These are phyloP conservation scores for Lerema accius DNA, from an alignment of 1,140 invertebrate genomes.

Conservation along the genomic window DNA sequence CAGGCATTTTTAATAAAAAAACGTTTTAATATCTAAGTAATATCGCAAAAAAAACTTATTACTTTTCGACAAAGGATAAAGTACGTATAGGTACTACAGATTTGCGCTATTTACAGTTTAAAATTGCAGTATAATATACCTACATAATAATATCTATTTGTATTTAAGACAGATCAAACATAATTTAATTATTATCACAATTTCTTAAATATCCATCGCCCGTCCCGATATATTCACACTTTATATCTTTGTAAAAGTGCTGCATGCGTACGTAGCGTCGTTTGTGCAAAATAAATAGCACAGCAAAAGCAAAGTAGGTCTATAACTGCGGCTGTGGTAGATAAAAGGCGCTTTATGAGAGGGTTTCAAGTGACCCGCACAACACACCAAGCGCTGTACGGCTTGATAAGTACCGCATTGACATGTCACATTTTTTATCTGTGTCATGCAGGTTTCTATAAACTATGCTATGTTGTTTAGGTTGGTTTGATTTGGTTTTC, in stretches of 20 bases:
- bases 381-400: slow-evolving; percentile 21
- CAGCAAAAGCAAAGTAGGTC: slow-evolving; percentile 30
- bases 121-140: too few relatives aligned
- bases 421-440: slow-evolving; percentile 27
- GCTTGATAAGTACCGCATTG: slow-evolving; percentile 30
- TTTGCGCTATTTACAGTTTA: too few relatives aligned
- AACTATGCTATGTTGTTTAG: not conserved
- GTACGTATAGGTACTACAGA: too few relatives aligned
- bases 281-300: slow-evolving; percentile 16
- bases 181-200: too few relatives aligned
- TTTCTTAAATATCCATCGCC: too few relatives aligned
- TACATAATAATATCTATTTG: too few relatives aligned
- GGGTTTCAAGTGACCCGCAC: slow-evolving; percentile 32
- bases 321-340: slow-evolving; percentile 28
- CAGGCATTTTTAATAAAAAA: too few relatives aligned
- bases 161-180: too few relatives aligned
- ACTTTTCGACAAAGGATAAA: too few relatives aligned
- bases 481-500: not conserved
- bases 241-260: not conserved
- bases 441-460: slow-evolving; percentile 28
- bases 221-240: not conserved
- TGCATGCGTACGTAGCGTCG: not conserved
- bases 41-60: too few relatives aligned
- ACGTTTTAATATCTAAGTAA: too few relatives aligned
- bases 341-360: slow-evolving; percentile 24